Evolutionary conservation across 1,140 invertebrate species (phyloP).

Genomic region (Galleria mellonella): DNA sequence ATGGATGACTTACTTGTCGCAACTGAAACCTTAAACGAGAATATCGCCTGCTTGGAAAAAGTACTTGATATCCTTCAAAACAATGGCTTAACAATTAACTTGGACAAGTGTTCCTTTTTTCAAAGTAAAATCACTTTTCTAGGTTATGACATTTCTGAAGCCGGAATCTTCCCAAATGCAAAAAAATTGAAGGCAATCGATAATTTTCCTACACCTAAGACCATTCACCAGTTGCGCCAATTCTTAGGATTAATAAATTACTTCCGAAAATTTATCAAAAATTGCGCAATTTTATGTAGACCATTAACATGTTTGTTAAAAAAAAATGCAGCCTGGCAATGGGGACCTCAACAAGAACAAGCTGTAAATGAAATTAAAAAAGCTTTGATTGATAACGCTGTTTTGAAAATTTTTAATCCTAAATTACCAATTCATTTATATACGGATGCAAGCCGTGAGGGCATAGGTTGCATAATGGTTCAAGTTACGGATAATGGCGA

Average conservation of each 20-base stretch:
- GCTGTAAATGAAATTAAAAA: conserved; percentile 9
- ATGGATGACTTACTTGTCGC: conserved; percentile 25
- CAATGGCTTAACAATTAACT: conserved; percentile 11
- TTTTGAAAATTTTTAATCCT: conserved; percentile 8
- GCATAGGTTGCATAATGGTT: conserved; percentile 11
- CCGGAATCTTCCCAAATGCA: conserved; percentile 6
- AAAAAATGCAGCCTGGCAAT: conserved; percentile 22
- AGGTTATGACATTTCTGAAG: conserved; percentile 9
- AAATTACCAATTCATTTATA: conserved; percentile 7
- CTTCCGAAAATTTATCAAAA: conserved; percentile 37
- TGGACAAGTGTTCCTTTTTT: conserved; percentile 11
- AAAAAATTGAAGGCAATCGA: conserved; percentile 13
- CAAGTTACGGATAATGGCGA: conserved; percentile 10
- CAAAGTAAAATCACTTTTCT: conserved; percentile 12
- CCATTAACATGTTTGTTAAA: conserved; percentile 29
- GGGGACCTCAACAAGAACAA: conserved; percentile 7
- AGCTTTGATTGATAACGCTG: neutral
- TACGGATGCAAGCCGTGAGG: conserved; percentile 10
- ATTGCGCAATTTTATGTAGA: conserved; percentile 23
- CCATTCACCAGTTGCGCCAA: conserved; percentile 21
- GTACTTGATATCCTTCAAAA: conserved; percentile 10
- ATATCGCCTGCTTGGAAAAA: neutral
- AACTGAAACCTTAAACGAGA: conserved; percentile 15
- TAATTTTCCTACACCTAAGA: conserved; percentile 29
- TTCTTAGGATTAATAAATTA: conserved; percentile 23